These are phyloP conservation scores for Tillus elongatus DNA, from an alignment of 2,888 invertebrate species.

Conservation along the genomic window DNA sequence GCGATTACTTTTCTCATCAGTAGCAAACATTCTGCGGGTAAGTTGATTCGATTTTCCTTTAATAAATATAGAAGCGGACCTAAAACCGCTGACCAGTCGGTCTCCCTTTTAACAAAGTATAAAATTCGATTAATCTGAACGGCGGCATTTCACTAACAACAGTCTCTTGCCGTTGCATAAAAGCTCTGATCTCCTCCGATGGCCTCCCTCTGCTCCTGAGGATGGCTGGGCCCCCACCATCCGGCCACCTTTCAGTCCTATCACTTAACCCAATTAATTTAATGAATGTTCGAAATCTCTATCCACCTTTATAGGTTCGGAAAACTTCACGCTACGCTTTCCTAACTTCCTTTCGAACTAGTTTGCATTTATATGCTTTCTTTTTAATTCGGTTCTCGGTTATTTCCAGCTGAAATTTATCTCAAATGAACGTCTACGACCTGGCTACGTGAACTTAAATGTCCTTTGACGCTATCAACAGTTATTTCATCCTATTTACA, in stretches of 20 bases:
- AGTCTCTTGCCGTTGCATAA: constrained; percentile 27
- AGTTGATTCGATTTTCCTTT: constrained; percentile 29
- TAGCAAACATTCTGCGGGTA: constrained; percentile 25
- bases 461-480: too few relatives aligned
- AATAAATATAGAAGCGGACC: constrained; percentile 24
- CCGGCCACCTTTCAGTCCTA: constrained; percentile 28
- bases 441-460: too few relatives aligned
- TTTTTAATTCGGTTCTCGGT: constrained; percentile 2
- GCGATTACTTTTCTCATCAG: constrained; percentile 31
- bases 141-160: constrained; percentile 32
- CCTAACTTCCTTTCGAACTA: background rate
- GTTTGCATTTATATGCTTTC: constrained; percentile 2
- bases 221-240: too few relatives aligned
- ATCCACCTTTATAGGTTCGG: constrained; percentile 26
- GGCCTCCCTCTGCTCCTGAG: background rate
- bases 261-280: constrained; percentile 36
- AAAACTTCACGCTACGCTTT: constrained; percentile 8
- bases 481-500: too few relatives aligned
- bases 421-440: too few relatives aligned
- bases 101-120: constrained; percentile 32
- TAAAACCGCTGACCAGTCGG: constrained; percentile 29
- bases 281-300: constrained; percentile 32
- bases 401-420: too few relatives aligned
- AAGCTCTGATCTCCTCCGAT: constrained; percentile 1
- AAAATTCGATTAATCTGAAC: constrained; percentile 36